Conservation (phyloP, 2,113 vertebrate species). For the Galbula dea region DNA sequence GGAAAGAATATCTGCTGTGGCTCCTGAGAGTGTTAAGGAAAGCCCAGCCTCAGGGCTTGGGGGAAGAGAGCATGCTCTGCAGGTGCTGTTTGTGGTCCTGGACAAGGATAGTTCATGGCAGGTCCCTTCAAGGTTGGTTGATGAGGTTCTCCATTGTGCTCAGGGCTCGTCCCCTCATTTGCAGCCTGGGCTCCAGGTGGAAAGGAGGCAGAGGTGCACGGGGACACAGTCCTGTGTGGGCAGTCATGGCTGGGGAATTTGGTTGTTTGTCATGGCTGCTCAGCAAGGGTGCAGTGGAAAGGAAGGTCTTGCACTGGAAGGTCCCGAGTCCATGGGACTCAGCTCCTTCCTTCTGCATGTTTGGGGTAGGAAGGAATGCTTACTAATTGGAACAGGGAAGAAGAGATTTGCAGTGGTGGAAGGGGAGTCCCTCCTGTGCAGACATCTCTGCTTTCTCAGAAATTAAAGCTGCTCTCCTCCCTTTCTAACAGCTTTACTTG, state of each 20-base stretch:
- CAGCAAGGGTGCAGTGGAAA: not conserved
- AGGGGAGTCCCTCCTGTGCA: not conserved
- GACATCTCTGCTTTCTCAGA: not conserved
- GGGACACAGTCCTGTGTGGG: rapidly evolving
- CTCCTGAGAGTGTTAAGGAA: not conserved
- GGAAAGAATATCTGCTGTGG: not conserved
- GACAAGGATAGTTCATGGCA: not conserved
- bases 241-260: rapidly evolving
- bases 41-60: not conserved
- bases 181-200: rapidly evolving
- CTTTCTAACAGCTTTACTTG: not conserved
- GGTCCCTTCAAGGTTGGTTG: not conserved
- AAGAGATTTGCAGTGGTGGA: not conserved
- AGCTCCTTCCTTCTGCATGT: not conserved
- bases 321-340: not conserved
- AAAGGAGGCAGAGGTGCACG: not conserved
- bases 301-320: not conserved
- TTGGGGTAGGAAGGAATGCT: not conserved
- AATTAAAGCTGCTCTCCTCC: constrained; percentile 15
- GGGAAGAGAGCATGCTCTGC: not conserved
- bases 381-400: not conserved
- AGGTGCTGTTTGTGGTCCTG: not conserved
- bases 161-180: not conserved
- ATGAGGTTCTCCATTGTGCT: not conserved
- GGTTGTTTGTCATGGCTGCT: not conserved